These are phyloP conservation scores for Drosophila fulvimacula DNA, from an alignment of 2,888 invertebrate genomes.

Conservation along the genomic window DNA sequence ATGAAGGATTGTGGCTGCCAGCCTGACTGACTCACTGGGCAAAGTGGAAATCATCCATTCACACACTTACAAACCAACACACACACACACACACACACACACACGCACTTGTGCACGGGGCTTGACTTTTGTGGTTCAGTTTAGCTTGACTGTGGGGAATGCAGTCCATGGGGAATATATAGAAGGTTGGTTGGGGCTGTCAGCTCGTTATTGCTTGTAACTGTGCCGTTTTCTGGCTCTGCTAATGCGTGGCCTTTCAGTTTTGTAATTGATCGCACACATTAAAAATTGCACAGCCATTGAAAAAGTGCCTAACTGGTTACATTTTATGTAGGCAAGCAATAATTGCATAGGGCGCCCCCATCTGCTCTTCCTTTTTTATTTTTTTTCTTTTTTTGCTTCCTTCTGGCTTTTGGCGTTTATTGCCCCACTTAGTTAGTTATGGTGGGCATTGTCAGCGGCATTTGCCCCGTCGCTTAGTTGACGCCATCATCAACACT, in stretches of 20 bases:
- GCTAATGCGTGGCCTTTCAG: constrained; percentile 37
- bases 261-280: constrained; percentile 71
- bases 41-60: constrained; percentile 40
- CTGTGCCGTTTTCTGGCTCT: constrained; percentile 67
- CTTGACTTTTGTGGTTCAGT: constrained; percentile 62
- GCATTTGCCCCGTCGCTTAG: constrained; percentile 44
- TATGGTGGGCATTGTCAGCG: constrained; percentile 36
- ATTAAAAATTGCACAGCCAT: constrained; percentile 61
- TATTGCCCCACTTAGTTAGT: constrained; percentile 48
- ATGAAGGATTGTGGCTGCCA: constrained; percentile 65
- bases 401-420: constrained; percentile 7
- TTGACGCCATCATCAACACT: constrained; percentile 63
- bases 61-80: constrained; percentile 21
- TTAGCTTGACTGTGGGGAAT: constrained; percentile 41
- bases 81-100: constrained; percentile 20
- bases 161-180: constrained; percentile 13
- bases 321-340: constrained; percentile 48
- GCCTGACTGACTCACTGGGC: constrained; percentile 57
- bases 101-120: constrained; percentile 37
- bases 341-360: constrained; percentile 46
- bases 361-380: background rate
- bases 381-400: background rate
- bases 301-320: constrained; percentile 54
- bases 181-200: constrained; percentile 8
- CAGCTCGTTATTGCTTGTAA: constrained; percentile 75